Percentiles rank a stretch among this genome's conserved stretches.
phyloP scores from a whole-genome alignment of 2,888 invertebrate genomes.

The Callosobruchus maculatus region DNA sequence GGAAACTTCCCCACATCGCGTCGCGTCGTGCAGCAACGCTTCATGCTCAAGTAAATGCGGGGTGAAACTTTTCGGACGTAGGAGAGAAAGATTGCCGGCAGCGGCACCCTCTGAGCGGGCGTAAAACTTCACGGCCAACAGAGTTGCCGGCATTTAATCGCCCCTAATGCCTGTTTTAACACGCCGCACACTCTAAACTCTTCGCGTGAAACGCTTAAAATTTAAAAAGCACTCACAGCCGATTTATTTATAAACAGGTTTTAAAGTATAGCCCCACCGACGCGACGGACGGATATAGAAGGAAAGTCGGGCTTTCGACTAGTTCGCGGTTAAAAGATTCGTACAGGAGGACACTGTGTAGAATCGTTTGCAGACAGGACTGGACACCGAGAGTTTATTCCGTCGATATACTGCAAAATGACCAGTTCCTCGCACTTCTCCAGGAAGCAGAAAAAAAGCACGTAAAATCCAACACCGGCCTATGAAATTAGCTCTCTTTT shows the following conservation, averaged over 20 bases:
- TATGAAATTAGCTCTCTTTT: too few relatives aligned
- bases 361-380: too few relatives aligned
- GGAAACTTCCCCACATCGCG: neutral
- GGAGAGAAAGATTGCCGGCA: neutral
- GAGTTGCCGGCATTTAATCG: conserved; percentile 17
- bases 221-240: conserved; percentile 19
- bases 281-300: neutral
- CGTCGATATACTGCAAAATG: too few relatives aligned
- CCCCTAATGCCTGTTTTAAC: conserved; percentile 21
- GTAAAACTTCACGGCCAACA: neutral
- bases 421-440: too few relatives aligned
- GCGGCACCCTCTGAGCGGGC: neutral
- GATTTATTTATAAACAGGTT: conserved; percentile 22
- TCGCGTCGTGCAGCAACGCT: neutral
- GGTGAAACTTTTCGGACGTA: neutral
- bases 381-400: too few relatives aligned
- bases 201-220: conserved; percentile 18
- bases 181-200: conserved; percentile 14
- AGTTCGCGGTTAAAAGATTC: neutral
- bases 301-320: neutral
- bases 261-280: conserved; percentile 8
- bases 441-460: too few relatives aligned
- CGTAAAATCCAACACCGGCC: too few relatives aligned
- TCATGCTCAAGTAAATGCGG: neutral
- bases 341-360: too few relatives aligned